Conservation (phyloP, 92 coral and sea anemone species). For the Scolanthus callimorphus region DNA sequence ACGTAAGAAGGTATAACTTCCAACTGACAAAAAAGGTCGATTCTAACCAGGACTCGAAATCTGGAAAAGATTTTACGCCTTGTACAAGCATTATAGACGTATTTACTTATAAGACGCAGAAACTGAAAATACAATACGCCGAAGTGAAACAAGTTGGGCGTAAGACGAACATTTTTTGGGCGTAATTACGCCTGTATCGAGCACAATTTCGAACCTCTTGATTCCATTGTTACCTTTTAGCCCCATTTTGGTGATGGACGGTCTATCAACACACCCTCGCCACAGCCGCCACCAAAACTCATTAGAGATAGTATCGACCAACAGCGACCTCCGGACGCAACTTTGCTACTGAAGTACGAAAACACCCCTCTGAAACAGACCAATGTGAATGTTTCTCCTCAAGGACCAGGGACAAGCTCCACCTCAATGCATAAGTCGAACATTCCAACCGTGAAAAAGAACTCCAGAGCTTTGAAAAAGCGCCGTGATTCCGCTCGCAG, state of each 20-base stretch:
- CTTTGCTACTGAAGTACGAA: conserved; percentile 7
- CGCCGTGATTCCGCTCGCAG: conserved; percentile 7
- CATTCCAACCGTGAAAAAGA: conserved; percentile 23
- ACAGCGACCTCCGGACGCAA: background rate
- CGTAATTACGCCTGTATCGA: too few species aligned
- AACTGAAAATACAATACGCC: too few species aligned
- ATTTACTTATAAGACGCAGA: too few species aligned
- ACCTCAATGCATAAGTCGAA: background rate
- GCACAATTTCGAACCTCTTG: too few species aligned
- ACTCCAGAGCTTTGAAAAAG: conserved; percentile 9
- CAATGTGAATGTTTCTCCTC: background rate
- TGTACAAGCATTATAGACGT: too few species aligned
- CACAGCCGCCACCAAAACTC: conserved; percentile 39
- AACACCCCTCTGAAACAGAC: conserved; percentile 23
- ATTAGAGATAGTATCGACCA: conserved; percentile 22
- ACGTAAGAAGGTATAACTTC: too few species aligned
- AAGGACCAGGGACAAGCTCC: background rate
- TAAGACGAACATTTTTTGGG: too few species aligned
- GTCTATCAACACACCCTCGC: conserved; percentile 66
- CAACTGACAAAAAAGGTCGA: too few species aligned
- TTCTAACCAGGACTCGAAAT: too few species aligned
- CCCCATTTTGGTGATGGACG: conserved; percentile 79
- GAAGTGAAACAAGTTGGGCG: too few species aligned
- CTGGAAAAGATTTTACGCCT: too few species aligned
- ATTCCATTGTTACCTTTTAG: conserved; percentile 23